Percentiles rank a stretch among this genome's conserved stretches.
These are phyloP conservation scores for Scaptomyza cyrtandrae DNA, from an alignment of 2,888 invertebrate genomes.

Conservation along the genomic window DNA sequence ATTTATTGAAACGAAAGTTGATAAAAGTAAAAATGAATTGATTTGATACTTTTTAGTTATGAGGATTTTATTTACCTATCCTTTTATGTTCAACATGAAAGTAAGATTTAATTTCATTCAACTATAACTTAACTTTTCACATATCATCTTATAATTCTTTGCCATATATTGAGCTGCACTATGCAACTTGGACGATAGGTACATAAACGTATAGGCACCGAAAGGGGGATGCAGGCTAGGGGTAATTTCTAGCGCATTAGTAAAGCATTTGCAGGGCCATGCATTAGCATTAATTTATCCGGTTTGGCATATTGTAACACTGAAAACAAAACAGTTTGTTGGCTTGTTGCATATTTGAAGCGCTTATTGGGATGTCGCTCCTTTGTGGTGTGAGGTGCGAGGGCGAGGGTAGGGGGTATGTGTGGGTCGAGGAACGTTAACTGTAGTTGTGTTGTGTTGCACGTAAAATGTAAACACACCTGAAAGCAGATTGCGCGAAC, in stretches of 20 bases:
- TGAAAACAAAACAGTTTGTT: slow-evolving; percentile 22
- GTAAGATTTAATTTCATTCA: no score
- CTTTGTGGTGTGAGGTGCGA: neutral
- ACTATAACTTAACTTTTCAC: no score
- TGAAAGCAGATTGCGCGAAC: slow-evolving; percentile 50
- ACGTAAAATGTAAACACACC: slow-evolving; percentile 45
- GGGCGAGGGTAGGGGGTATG: neutral
- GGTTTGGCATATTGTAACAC: slow-evolving; percentile 27
- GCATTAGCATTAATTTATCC: slow-evolving; percentile 48
- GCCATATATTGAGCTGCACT: slow-evolving; percentile 7
- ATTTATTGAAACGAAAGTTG: neutral
- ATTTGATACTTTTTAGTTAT: no score
- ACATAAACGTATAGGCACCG: neutral
- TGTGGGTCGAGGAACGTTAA: neutral
- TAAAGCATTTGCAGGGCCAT: slow-evolving; percentile 22
- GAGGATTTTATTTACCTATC: no score
- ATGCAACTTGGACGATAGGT: slow-evolving; percentile 11
- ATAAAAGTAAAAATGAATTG: neutral
- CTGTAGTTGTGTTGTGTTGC: slow-evolving; percentile 8
- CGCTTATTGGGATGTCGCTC: slow-evolving; percentile 30
- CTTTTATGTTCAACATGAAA: no score
- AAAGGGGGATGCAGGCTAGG: neutral
- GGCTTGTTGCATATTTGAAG: slow-evolving; percentile 67
- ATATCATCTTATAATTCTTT: neutral
- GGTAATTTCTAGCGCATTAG: slow-evolving; percentile 40